Evolutionary conservation across 2,797 vertebrate species (phyloP).

Genomic region (Melanotaenia parkinsoni): DNA sequence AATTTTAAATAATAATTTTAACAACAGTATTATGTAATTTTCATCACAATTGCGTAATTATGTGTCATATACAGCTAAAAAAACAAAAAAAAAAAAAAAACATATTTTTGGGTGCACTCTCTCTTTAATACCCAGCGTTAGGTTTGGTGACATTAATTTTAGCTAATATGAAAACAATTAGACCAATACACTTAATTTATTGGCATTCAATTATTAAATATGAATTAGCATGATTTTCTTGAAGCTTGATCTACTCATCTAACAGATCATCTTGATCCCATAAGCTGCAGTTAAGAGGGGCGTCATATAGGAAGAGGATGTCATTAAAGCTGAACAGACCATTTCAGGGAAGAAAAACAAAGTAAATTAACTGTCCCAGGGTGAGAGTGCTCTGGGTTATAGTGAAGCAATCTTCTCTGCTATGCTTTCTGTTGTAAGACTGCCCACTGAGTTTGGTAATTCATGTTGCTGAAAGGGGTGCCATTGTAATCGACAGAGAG

Average conservation of each 20-base stretch:
- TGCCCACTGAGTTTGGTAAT: background rate
- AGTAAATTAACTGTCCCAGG: background rate
- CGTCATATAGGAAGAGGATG: background rate
- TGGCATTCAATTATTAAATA: background rate
- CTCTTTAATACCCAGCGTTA: background rate
- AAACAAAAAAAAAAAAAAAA: no score
- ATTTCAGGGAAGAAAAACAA: background rate
- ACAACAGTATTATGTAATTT: no score
- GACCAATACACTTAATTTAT: background rate
- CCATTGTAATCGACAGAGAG: background rate
- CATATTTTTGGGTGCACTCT: no score
- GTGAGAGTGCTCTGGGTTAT: background rate
- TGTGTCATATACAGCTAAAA: no score
- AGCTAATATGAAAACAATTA: background rate
- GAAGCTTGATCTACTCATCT: no score
- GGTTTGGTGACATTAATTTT: background rate
- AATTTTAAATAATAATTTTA: no score
- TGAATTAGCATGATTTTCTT: background rate
- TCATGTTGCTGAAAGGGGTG: constrained; percentile 2
- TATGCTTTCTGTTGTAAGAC: background rate
- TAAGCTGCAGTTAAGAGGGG: no score
- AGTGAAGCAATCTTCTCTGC: background rate
- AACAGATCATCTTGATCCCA: no score
- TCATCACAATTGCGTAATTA: no score
- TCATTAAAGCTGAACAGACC: background rate